Conservation (phyloP, 1,140 invertebrate genomes). For the Solenopsis fugax region DNA sequence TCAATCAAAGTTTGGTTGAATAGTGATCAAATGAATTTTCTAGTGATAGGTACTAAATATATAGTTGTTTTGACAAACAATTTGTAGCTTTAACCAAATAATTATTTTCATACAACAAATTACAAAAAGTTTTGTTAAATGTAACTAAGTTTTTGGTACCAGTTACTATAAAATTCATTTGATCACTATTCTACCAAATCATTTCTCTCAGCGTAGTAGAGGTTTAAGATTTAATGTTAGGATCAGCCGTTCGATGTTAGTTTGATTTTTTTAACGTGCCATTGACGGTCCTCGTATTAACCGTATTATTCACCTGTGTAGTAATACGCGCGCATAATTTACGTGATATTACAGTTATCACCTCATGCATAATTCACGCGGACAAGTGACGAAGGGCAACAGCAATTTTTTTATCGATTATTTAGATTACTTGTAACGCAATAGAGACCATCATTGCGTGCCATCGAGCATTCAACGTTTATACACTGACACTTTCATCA, state of each 20-base stretch:
- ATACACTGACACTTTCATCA: background rate
- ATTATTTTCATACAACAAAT: no score
- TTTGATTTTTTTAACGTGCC: background rate
- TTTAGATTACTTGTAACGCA: constrained; percentile 13
- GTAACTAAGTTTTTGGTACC: no score
- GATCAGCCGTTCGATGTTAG: background rate
- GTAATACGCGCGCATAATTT: constrained; percentile 26
- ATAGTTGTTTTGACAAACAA: no score
- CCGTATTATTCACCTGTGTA: background rate
- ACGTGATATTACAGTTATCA: constrained; percentile 28
- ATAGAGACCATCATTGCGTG: background rate
- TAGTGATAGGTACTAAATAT: no score
- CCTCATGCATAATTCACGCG: constrained; percentile 38
- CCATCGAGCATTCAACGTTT: background rate
- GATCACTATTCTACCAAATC: no score
- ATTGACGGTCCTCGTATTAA: constrained; percentile 16
- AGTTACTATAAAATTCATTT: no score
- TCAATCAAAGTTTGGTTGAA: no score
- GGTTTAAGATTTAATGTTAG: background rate
- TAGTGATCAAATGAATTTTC: no score
- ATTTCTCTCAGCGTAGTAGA: no score
- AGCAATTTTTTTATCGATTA: constrained; percentile 23
- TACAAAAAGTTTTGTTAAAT: no score
- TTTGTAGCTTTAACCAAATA: no score
- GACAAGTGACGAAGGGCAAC: background rate